Evolutionary conservation across 2,113 vertebrate species (phyloP).

Genomic region (Synchiropus splendidus): DNA sequence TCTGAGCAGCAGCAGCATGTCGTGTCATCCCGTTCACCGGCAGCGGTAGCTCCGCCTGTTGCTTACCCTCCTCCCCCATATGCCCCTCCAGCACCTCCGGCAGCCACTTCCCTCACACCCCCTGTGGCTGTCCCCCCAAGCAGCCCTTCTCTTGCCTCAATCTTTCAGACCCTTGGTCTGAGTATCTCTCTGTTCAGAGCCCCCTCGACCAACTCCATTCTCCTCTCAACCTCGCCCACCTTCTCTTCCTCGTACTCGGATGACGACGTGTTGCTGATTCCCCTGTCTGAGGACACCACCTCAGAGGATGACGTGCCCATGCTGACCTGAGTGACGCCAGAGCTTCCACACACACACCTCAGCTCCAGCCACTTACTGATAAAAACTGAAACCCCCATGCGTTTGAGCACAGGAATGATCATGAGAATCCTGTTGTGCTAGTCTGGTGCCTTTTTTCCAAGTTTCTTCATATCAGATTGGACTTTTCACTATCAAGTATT

Average conservation of each 20-base stretch:
- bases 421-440: constrained; percentile 39
- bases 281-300: constrained; percentile 71
- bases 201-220: constrained; percentile 54
- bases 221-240: constrained; percentile 58
- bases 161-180: constrained; percentile 56
- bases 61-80: constrained; percentile 37
- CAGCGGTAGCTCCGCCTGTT: accelerated
- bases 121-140: constrained; percentile 44
- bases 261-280: constrained; percentile 80
- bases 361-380: constrained; percentile 8
- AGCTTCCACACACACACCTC: not conserved
- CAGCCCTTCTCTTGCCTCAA: constrained; percentile 58
- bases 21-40: not conserved
- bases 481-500: constrained; percentile 42
- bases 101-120: constrained; percentile 16
- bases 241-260: constrained; percentile 60
- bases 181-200: constrained; percentile 56
- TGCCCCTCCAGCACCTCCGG: constrained; percentile 32
- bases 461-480: constrained; percentile 36
- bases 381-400: constrained; percentile 13
- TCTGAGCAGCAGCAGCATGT: constrained; percentile 34
- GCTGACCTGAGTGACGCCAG: constrained; percentile 61
- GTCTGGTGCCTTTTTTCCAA: constrained; percentile 66
- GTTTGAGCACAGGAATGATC: constrained; percentile 48
- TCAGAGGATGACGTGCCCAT: constrained; percentile 78